Conservation (phyloP, 2,888 invertebrate species). For the Melangyna quadrimaculata region DNA sequence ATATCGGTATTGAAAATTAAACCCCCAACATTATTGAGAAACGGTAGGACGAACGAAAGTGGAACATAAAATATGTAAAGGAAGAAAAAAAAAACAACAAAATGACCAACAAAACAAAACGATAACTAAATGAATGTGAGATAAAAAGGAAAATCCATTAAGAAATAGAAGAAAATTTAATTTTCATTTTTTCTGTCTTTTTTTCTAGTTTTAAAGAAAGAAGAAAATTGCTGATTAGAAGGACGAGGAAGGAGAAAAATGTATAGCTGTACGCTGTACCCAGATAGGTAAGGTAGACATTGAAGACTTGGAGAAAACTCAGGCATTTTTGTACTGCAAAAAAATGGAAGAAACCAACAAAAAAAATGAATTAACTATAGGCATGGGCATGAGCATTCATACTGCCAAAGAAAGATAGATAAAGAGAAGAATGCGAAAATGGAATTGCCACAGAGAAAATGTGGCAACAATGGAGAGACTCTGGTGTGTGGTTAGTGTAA, state of each 20-base stretch:
- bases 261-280: not conserved
- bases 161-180: slow-evolving; percentile 46
- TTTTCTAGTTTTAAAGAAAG: not conserved
- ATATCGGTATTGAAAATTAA: slow-evolving; percentile 58
- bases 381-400: slow-evolving; percentile 47
- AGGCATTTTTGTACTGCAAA: slow-evolving; percentile 8
- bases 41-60: slow-evolving; percentile 17
- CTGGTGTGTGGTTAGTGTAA: not conserved
- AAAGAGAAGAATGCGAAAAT: slow-evolving; percentile 26
- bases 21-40: slow-evolving; percentile 45
- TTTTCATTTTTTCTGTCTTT: slow-evolving; percentile 38
- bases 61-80: not conserved
- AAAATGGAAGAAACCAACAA: not conserved
- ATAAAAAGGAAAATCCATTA: slow-evolving; percentile 65
- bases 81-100: not conserved
- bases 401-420: slow-evolving; percentile 5
- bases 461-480: slow-evolving; percentile 56
- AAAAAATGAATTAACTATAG: slow-evolving; percentile 42
- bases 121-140: slow-evolving; percentile 42
- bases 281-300: slow-evolving; percentile 3
- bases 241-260: not conserved
- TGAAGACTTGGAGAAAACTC: slow-evolving; percentile 19
- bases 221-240: not conserved
- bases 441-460: slow-evolving; percentile 36
- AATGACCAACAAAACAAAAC: slow-evolving; percentile 22